These are phyloP conservation scores for Onychomys torridus DNA, from an alignment of 2,797 vertebrate species.

Conservation along the genomic window DNA sequence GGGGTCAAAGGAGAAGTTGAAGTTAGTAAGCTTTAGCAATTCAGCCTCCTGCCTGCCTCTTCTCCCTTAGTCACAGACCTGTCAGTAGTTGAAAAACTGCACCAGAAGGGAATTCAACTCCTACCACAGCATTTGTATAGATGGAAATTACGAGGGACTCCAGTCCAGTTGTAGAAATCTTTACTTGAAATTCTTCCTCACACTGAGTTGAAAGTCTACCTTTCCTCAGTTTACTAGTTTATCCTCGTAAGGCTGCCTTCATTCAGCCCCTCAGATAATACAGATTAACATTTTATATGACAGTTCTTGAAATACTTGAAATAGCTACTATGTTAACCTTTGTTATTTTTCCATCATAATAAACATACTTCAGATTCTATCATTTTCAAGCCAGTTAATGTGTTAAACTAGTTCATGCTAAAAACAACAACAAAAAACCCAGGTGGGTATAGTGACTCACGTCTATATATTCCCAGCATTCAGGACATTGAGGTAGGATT, in stretches of 20 bases:
- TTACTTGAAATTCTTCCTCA: slow-evolving; percentile 32
- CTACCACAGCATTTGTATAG: not conserved
- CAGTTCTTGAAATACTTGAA: slow-evolving; percentile 67
- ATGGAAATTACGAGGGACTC: not conserved
- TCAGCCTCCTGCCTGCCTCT: not conserved
- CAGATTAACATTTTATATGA: slow-evolving; percentile 49
- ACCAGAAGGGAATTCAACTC: not conserved
- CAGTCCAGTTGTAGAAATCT: not conserved
- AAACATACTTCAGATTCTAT: slow-evolving; percentile 42
- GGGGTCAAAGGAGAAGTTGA: not conserved
- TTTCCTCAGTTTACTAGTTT: slow-evolving; percentile 39
- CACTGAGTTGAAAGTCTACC: slow-evolving; percentile 58
- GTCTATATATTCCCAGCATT: not conserved
- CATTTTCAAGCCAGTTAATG: slow-evolving; percentile 41
- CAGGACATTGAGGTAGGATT: not conserved
- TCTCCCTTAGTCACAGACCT: not conserved
- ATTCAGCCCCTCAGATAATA: slow-evolving; percentile 48
- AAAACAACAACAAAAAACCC: not conserved
- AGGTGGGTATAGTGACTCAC: not conserved
- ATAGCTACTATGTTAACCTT: slow-evolving; percentile 26
- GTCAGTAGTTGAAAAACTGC: not conserved
- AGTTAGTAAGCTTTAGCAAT: not conserved
- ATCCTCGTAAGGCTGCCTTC: slow-evolving; percentile 24
- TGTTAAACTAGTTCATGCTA: slow-evolving; percentile 33
- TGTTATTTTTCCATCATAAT: slow-evolving; percentile 51